Evolutionary conservation across 2,888 invertebrate species (phyloP).

Genomic region (Strigamia crassipes): DNA sequence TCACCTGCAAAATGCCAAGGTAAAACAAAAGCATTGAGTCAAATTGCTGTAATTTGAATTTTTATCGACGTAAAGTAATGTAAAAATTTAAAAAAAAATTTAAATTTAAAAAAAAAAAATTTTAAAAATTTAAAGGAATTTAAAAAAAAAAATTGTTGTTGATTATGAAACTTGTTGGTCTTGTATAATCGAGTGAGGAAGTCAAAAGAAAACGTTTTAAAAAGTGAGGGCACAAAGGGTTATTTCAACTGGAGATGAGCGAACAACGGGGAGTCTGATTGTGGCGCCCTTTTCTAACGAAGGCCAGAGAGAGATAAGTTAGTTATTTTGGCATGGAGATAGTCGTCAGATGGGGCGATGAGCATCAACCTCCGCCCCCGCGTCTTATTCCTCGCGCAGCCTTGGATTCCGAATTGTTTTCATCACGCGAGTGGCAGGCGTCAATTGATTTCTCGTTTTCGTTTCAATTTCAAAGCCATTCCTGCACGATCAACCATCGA

Average conservation of each 20-base stretch:
- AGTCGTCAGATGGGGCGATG: not conserved
- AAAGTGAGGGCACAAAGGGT: not conserved
- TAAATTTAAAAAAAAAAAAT: no score
- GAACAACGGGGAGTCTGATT: not conserved
- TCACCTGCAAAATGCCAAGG: not conserved
- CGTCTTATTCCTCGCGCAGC: not conserved
- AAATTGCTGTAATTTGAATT: not conserved
- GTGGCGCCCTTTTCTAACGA: not conserved
- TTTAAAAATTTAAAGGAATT: no score
- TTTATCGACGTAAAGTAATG: no score
- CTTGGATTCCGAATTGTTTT: not conserved
- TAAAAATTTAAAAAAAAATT: no score
- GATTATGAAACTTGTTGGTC: no score
- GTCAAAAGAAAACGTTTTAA: not conserved
- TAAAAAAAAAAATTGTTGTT: not conserved
- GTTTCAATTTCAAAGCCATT: not conserved
- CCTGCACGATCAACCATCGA: not conserved
- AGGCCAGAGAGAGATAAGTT: not conserved
- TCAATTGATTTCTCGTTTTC: not conserved
- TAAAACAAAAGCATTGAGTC: not conserved
- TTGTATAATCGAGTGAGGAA: not conserved
- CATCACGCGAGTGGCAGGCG: not conserved
- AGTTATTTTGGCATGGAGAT: not conserved
- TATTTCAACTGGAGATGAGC: conserved; percentile 4
- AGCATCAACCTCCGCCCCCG: not conserved